Base-by-base conservation (phyloP, 2,113 vertebrate species). In the Pithys albifrons region DNA sequence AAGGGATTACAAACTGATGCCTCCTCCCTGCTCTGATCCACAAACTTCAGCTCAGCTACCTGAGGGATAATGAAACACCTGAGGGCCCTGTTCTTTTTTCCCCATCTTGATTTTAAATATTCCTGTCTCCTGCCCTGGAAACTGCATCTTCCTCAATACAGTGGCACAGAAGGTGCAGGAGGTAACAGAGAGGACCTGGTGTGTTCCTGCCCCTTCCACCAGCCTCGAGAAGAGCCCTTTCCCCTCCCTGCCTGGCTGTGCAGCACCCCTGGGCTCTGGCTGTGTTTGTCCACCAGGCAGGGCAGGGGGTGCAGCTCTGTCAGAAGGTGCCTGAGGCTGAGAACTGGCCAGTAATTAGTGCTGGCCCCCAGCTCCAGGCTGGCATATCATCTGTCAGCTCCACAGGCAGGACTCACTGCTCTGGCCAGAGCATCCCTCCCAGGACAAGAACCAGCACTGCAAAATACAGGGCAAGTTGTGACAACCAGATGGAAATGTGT, bases 381-480 rank as follows among this genome's bases (percentile, higher is more conserved):
- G n/a, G 77, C 66, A 12, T 45, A 14, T 65, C 87, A 73, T 37
- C 89, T 79, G 91, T 64, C 96, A 75, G 88, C 73, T 35, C 59
- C 18, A 29, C 5, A 2, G 46, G 14, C 67, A 33, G 74, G 19
- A 5, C 10, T 6, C 49, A 3, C 12, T 8, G 12, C 58, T 18
- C 49, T 5, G 70, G 23, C 29, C 94, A 90, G 37, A 20, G 61
- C 59, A 33, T 9, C 51, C 20, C 76, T 83, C n/a, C 67, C 83
- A 70, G 59, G 46, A 62, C 41, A 35, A 22, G 54, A 57, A 37
- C 1, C 75, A 46, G 54, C 46, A 19, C 55, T 54, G 54, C 45
- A n/a, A 8, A 41, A 4, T 7, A 16, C 0, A 1, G 57, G 37
- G 35, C 1, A 7, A 54, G 29, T 1, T 39, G 59, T n/a, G 55